Evolutionary conservation across 2,797 vertebrate genomes (phyloP).

Genomic region (Lutjanus campechanus): DNA sequence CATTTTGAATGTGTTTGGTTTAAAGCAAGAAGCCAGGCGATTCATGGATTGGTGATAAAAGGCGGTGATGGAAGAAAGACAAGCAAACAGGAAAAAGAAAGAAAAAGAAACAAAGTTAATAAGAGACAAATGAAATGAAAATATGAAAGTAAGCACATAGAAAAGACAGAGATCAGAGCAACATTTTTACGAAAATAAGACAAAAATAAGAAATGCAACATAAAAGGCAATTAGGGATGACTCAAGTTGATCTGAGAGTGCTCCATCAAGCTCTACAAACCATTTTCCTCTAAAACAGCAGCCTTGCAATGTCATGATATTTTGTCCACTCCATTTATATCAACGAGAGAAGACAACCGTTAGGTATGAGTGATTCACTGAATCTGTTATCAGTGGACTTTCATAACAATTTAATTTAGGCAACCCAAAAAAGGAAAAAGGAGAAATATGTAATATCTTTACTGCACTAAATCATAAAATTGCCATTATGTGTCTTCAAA

Average conservation of each 20-base stretch:
- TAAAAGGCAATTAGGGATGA: conserved; percentile 29
- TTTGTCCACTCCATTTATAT: background rate
- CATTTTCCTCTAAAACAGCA: background rate
- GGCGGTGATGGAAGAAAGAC: conserved; percentile 61
- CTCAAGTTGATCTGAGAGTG: background rate
- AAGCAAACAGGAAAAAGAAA: conserved; percentile 64
- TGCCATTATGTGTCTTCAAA: too few relatives aligned
- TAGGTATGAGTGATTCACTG: background rate
- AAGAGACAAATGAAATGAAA: conserved; percentile 75
- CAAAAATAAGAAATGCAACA: conserved; percentile 34
- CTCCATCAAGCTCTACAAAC: background rate
- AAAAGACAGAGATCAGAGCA: conserved; percentile 56
- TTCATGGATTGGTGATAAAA: conserved; percentile 61
- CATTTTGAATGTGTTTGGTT: conserved; percentile 40
- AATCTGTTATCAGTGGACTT: background rate
- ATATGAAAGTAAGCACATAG: conserved; percentile 66
- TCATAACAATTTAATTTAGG: background rate
- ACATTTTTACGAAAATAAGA: conserved; percentile 37
- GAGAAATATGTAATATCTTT: too few relatives aligned
- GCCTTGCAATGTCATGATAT: background rate
- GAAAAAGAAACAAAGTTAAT: conserved; percentile 76
- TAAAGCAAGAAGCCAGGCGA: conserved; percentile 60
- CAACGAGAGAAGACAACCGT: background rate
- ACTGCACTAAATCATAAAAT: too few relatives aligned
- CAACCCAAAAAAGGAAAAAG: background rate